phyloP scores from a whole-genome alignment of 2,888 invertebrate species.

The Aproaerema taeniolella region DNA sequence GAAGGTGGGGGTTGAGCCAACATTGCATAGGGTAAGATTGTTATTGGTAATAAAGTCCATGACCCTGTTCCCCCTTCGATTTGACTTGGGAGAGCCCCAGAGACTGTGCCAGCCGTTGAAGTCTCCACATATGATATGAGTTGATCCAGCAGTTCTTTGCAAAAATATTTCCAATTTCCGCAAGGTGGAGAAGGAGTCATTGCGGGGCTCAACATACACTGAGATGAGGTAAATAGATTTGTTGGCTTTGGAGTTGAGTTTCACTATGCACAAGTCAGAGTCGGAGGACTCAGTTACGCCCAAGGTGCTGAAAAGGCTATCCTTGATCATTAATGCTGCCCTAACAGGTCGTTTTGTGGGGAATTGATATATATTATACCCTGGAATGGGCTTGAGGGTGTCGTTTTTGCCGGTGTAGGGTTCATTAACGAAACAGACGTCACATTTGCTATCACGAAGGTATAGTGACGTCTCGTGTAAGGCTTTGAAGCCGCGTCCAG shows the following conservation, averaged over 20 bases:
- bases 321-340: constrained; percentile 9
- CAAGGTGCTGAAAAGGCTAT: not conserved
- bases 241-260: not conserved
- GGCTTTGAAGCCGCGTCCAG: not conserved
- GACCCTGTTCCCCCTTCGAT: constrained; percentile 12
- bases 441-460: not conserved
- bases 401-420: constrained; percentile 10
- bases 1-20: constrained; percentile 14
- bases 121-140: constrained; percentile 21
- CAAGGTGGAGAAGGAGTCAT: constrained; percentile 9
- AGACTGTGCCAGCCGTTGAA: constrained; percentile 24
- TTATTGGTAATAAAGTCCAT: constrained; percentile 5
- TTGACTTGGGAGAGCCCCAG: constrained; percentile 18
- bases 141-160: not conserved
- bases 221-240: constrained; percentile 8
- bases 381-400: constrained; percentile 1
- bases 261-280: constrained; percentile 11
- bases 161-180: constrained; percentile 12
- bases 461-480: not conserved
- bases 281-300: constrained; percentile 12
- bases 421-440: constrained; percentile 15
- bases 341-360: constrained; percentile 1
- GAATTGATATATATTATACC: constrained; percentile 8
- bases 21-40: constrained; percentile 16
- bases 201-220: constrained; percentile 19